Evolutionary conservation across 2,888 invertebrate species (phyloP).

Genomic region (Labia minor): DNA sequence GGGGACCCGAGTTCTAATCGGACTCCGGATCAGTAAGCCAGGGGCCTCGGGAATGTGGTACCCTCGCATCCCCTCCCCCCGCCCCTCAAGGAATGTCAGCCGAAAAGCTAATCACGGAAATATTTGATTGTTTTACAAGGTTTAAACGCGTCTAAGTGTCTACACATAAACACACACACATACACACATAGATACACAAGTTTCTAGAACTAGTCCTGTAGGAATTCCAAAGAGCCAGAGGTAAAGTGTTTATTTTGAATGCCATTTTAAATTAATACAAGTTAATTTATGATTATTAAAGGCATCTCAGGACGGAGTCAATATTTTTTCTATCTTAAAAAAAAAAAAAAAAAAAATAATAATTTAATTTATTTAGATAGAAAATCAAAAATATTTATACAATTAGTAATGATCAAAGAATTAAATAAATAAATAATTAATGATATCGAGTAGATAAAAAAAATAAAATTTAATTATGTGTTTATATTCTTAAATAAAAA

Average conservation of each 20-base stretch:
- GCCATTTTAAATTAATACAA: conserved; percentile 13
- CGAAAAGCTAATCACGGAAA: conserved; percentile 8
- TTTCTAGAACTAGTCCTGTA: neutral
- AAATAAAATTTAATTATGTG: too few relatives aligned
- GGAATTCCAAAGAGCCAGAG: conserved; percentile 4
- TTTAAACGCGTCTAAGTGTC: conserved; percentile 13
- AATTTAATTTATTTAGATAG: too few relatives aligned
- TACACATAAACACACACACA: neutral
- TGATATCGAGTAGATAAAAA: too few relatives aligned
- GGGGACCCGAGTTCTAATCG: neutral
- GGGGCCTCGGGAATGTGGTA: neutral
- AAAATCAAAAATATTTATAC: too few relatives aligned
- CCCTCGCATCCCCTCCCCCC: too few relatives aligned
- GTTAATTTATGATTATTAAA: conserved; percentile 7
- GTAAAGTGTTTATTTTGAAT: conserved; percentile 13
- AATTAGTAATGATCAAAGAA: too few relatives aligned
- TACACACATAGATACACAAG: neutral
- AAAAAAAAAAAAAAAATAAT: too few relatives aligned
- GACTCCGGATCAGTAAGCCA: neutral
- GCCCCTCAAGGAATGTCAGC: neutral
- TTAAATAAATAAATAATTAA: too few relatives aligned
- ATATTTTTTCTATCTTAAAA: neutral
- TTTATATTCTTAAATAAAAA: too few relatives aligned
- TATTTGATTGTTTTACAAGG: conserved; percentile 7
- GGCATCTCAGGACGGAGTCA: neutral